Evolutionary conservation across 1,140 invertebrate species (phyloP), one percentile per base, ranked within the genome.

Genomic region (Danaus melanippus): DNA sequence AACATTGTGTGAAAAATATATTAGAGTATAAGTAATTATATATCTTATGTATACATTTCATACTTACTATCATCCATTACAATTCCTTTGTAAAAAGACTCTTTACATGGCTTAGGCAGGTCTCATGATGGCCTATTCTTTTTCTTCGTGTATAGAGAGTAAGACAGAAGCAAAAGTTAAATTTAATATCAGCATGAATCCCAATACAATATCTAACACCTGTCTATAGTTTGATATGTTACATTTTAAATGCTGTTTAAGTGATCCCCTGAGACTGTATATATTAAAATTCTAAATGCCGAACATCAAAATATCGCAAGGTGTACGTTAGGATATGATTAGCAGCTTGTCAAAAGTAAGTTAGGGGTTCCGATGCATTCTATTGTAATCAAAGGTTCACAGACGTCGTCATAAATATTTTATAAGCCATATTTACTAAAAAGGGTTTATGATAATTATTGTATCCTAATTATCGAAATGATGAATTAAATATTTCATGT

Each of bases 321-420:
- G 83, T 86, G 83, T 71, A 57, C 70, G 50, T 62, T 62, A 59
- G 74, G 79, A 86, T 86, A 83, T 86, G 81, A 86, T 86, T 84
- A 86, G 81, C 81, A 79, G 81, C 83, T 84, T 79, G 83, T 86
- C 79, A 86, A 76, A 84, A 80, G 62, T 79, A 72, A 78, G 70
- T 84, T 79, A 80, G 68, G 67, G 66, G 46, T 58, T 32, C 52
- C 76, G 76, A 76, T 79, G 66, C 76, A 81, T 80, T 84, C 71
- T 70, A 77, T 80, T 78, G 69, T 76, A 78, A 72, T 73, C 66
- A 69, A 81, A 81, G 80, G 81, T 71, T 80, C 77, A 64, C 72
- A 70, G 61, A 74, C 72, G 73, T 71, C 66, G 67, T 72, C 58
- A 72, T 70, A 66, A 74, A 81, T 81, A 73, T 74, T 78, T 71